Base-by-base conservation (phyloP, 2,888 invertebrate species). In the Drosophila acutilabella region DNA sequence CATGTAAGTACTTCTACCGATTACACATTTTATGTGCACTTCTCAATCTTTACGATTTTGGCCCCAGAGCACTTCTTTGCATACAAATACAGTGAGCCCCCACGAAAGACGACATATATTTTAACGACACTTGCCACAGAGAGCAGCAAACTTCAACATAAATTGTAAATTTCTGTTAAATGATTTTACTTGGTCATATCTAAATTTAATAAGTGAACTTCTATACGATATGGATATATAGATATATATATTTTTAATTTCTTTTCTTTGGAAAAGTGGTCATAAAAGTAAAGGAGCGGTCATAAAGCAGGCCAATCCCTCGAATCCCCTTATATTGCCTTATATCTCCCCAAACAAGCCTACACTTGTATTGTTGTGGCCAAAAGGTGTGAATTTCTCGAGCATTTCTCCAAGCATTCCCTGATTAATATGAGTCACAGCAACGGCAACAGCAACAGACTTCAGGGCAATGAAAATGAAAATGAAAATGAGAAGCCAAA, bases 21-120 rank as follows among this genome's bases (percentile, higher is more conserved):
- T 87, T 85, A 81, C 68, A 67, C 60, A 69, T 84, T 84, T 84
- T 72, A 84, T 84, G 83, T 80, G 80, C 85, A 80, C 82, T 84
- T 70, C 61, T 61, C 69, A 70, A 74, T 72, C 74, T 83, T 84
- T 81, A 84, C 80, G 88, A 87, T 54, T n/a, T 23, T 59, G 53
- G 23, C 23, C 70, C 51, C 70, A 47, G 14, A 57, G 62, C 73
- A 74, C 81, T 74, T 71, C 84, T 81, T 86, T 83, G 82, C 82
- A 82, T 86, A 83, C 76, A 65, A 83, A 86, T 62, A 52, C 38
- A 14, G 11, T 13, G 41, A 18, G 8, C 41, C 7, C 42, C 50
- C 47, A 10, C 36, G 13, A 36, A 4, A 36, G 36, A 47, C 26
- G 26, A 30, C 7, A 76, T 71, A 71, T 71, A 48, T 74, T 82